phyloP scores from a whole-genome alignment of 2,113 vertebrate species.

The Albula goreensis region DNA sequence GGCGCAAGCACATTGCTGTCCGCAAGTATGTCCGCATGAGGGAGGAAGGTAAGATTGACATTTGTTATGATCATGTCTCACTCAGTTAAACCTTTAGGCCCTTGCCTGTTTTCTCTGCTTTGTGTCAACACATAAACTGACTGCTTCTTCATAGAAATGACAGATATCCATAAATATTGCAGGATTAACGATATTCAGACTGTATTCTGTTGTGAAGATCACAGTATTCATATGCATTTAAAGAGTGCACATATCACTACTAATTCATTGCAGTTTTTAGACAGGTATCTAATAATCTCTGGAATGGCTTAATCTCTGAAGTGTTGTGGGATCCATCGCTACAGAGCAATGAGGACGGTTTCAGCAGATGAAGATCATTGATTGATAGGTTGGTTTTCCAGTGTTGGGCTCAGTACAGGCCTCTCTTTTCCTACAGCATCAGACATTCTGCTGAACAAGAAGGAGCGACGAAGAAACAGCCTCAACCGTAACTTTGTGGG shows the following conservation, averaged over 20 bases:
- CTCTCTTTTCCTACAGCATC: slow-evolving; percentile 63
- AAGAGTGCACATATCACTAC: background rate
- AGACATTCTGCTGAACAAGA: slow-evolving; percentile 78
- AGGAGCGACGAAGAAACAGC: slow-evolving; percentile 79
- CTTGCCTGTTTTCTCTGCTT: background rate
- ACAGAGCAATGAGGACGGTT: background rate
- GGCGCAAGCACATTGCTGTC: slow-evolving; percentile 79
- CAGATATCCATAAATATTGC: background rate
- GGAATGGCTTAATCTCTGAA: background rate
- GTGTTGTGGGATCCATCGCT: background rate
- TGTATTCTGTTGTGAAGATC: background rate
- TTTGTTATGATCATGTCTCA: background rate
- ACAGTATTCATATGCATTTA: background rate
- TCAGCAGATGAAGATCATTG: background rate
- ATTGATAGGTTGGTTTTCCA: background rate
- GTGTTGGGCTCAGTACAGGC: background rate
- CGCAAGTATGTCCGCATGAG: slow-evolving; percentile 80
- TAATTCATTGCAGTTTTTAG: background rate
- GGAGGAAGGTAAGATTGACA: slow-evolving; percentile 70
- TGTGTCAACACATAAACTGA: background rate
- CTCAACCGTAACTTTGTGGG: slow-evolving; percentile 82
- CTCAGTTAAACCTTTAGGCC: background rate
- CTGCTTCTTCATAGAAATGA: background rate
- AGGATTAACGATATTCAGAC: background rate
- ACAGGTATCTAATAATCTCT: background rate